Base-by-base conservation (phyloP, 2,113 vertebrate species). In the Amblyornis subalaris region DNA sequence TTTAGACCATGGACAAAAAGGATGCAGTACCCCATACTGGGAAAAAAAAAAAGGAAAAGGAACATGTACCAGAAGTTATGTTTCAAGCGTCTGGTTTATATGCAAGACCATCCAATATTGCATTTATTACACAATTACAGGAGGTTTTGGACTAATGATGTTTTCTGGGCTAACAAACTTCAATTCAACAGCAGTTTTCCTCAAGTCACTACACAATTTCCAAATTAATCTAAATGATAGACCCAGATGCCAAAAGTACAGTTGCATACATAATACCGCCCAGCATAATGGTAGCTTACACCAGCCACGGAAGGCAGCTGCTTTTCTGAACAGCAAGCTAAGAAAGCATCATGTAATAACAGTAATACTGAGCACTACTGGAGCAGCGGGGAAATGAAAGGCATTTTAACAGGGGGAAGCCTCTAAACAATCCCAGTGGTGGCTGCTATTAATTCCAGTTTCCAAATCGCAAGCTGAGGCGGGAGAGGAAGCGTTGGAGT, bases 11-110 rank as follows among this genome's bases (percentile, higher is more conserved):
- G 98, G 88, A 98, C 98, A 67, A 99, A 98, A 94, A 99, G 98
- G 95, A 99, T 99, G 94, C 99, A 99, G 97, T 99, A 99, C 9
- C 99, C 99, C 99, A 99, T 99, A 88, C 99, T 99, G 95, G 12
- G 50, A 93, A 10, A 17, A 76, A 35, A 86, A 86, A 12, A 89
- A 12, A 74, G 2, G 25, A 15, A 47, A 42, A 40, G 19, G 9
- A 65, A 51, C 71, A 71, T 36, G 31, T 35, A 86, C 18, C 38
- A 57, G 31, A 76, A 50, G 53, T 84, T 78, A 36, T 8, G 51
- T 75, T 67, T 57, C 53, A 85, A 42, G 18, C 18, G 79, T 74
- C 67, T 55, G 54, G 6, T 64, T 60, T 22, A 75, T 12, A 61
- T n/a, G 22, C 42, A 53, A 40, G n/a, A 42, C 25, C n/a, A 55